phyloP scores from a whole-genome alignment of 2,888 invertebrate genomes.

The Temnothorax rugatulus region DNA sequence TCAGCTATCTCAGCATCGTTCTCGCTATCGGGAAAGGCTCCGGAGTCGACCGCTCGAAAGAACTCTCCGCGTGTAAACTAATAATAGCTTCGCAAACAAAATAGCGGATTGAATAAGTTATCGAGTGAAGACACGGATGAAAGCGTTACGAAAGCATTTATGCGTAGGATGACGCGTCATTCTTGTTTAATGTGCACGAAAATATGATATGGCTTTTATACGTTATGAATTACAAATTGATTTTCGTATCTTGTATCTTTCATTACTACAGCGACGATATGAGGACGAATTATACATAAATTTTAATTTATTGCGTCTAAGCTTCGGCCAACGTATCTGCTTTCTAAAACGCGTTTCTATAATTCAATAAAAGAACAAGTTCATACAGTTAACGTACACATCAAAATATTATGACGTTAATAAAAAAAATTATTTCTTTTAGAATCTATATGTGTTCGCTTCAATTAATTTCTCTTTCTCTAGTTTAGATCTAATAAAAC shows the following conservation, averaged over 20 bases:
- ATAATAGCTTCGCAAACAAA: slow-evolving; percentile 36
- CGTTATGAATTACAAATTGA: background rate
- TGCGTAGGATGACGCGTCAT: background rate
- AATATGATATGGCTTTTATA: background rate
- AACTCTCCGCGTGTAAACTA: slow-evolving; percentile 13
- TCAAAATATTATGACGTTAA: background rate
- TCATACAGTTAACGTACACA: background rate
- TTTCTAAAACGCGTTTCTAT: background rate
- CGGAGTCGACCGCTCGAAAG: background rate
- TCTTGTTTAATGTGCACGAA: background rate
- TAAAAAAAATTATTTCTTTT: background rate
- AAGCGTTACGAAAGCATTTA: slow-evolving; percentile 6
- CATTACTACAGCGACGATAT: background rate
- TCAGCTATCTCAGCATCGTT: slow-evolving; percentile 24
- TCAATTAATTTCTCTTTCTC: background rate
- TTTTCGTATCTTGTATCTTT: background rate
- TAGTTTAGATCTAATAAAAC: background rate
- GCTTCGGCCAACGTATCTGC: background rate
- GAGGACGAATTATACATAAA: too few species aligned
- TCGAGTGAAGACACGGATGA: background rate
- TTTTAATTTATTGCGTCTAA: background rate
- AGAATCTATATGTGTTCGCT: background rate
- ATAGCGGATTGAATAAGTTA: slow-evolving; percentile 19
- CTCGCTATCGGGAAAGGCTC: slow-evolving; percentile 15
- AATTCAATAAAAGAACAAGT: background rate